Base-by-base conservation (phyloP, 2,888 invertebrate genomes). In the Drosophila nigricruria region DNA sequence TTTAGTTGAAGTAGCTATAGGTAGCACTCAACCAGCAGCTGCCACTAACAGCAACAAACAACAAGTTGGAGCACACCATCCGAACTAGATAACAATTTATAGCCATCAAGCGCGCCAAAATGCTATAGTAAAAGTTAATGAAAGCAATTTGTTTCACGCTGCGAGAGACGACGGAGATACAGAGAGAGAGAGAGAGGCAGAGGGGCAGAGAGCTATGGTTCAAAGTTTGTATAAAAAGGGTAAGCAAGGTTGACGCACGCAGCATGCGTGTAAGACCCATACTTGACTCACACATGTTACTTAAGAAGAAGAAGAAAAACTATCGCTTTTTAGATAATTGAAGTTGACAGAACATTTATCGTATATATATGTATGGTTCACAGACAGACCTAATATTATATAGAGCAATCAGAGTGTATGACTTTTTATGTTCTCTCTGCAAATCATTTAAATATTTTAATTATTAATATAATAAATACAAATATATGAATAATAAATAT, bases 41-140 rank as follows among this genome's bases (percentile, higher is more conserved):
- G 77, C 67, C 63, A 71, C 49, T 38, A 56, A 40, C 74, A 64
- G 45, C 65, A 57, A 47, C 53, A 63, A 75, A 52, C 71, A 58
- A 42, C 65, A 66, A 70, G 38, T 43, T 60, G 49, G 36, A 78
- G 52, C 52, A 27, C 53, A 67, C 54, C 61, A 65, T 69, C 58
- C 71, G 87, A 70, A 72, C 73, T 73, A 88, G 89, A 84, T 84
- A 84, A 87, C 83, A 84, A 84, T 84, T 88, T 84, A 84, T 84
- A 81, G 84, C 76, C 72, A 80, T 86, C 81, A 75, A 81, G 83
- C 70, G 73, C 77, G 73, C 87, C 81, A 85, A 85, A 85, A 87
- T 89, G 79, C 79, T 79, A 81, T 89, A 83, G 77, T 89, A 87
- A 87, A 89, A 89, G 84, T 85, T 85, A 85, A 85, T 89, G 84